These are phyloP conservation scores for Chiridota heheva DNA, from an alignment of 35 echinoderm and acorn worm species.

Conservation along the genomic window DNA sequence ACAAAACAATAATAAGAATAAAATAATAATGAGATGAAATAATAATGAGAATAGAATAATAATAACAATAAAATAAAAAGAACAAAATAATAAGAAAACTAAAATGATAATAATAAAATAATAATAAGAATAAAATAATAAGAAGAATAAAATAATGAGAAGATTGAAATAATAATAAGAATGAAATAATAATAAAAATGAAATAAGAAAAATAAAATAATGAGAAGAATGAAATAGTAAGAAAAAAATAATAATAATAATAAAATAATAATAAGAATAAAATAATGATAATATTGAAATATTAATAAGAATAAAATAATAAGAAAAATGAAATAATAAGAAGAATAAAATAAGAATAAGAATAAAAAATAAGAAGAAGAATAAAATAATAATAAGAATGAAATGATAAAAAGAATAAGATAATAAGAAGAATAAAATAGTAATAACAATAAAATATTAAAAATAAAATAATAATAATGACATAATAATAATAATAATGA, in stretches of 20 bases:
- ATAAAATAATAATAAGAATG: no score
- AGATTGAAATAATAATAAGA: background rate
- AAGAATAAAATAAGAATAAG: no score
- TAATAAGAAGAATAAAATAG: no score
- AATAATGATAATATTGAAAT: background rate
- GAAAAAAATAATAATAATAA: background rate
- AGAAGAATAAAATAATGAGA: background rate
- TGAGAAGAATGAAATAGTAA: background rate
- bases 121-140: background rate
- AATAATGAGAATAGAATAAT: no score
- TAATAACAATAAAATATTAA: background rate
- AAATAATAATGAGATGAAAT: no score
- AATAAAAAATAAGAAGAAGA: background rate
- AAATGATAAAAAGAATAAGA: background rate
- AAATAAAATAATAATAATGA: no score
- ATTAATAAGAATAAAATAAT: background rate
- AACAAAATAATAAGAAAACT: background rate
- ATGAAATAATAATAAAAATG: background rate
- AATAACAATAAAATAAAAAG: no score
- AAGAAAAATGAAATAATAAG: background rate
- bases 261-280: background rate
- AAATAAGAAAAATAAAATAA: background rate
- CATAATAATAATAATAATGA: no score
- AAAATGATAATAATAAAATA: background rate
- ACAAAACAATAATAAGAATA: no score